These are phyloP conservation scores for Nipponacmea schrenckii DNA, from an alignment of 2,888 invertebrate genomes.

Conservation along the genomic window DNA sequence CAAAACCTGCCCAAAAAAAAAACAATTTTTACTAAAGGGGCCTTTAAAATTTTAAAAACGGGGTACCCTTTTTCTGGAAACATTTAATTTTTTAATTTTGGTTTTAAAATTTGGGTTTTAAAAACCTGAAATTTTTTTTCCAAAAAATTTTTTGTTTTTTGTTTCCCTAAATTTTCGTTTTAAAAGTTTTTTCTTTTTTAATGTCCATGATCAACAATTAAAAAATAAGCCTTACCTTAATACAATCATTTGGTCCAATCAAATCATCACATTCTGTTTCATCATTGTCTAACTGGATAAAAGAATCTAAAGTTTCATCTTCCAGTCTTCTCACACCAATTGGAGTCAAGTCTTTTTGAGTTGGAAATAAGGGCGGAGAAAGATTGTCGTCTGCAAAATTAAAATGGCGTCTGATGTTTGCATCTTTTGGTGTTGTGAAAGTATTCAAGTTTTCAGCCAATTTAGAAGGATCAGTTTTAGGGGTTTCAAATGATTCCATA, in stretches of 20 bases:
- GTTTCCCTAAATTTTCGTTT: no score
- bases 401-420: neutral
- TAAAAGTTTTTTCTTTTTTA: no score
- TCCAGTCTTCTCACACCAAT: neutral
- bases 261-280: neutral
- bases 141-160: no score
- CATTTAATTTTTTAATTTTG: no score
- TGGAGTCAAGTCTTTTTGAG: neutral
- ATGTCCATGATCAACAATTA: no score
- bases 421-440: conserved; percentile 3
- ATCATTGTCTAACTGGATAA: neutral
- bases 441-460: neutral
- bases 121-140: no score
- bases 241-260: neutral
- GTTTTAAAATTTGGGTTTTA: no score
- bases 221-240: neutral
- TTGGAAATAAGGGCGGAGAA: conserved; percentile 10
- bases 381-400: neutral
- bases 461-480: neutral
- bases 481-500: neutral
- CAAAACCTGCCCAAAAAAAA: no score
- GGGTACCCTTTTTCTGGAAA: no score
- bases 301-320: neutral
- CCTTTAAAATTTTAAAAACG: no score
- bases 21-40: no score